phyloP scores from a whole-genome alignment of 2,113 vertebrate genomes.

The Chelonoidis abingdonii region DNA sequence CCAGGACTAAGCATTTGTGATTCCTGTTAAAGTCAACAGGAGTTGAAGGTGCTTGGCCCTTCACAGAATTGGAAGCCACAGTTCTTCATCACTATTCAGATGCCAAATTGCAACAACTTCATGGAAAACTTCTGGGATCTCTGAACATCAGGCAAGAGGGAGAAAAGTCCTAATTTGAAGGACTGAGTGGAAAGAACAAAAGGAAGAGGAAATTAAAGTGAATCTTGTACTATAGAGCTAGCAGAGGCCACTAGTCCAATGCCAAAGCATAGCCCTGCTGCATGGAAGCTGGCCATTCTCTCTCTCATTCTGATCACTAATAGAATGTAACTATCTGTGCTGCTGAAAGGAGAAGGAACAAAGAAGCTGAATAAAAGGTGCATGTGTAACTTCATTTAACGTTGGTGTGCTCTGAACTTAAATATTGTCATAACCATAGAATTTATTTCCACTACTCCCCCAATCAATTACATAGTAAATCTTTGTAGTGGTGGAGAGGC shows the following conservation, averaged over 20 bases:
- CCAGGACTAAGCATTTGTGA: background rate
- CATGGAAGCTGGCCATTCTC: background rate
- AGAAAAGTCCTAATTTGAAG: conserved; percentile 54
- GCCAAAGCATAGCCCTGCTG: conserved; percentile 45
- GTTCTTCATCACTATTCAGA: conserved; percentile 1
- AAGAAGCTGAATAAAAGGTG: conserved; percentile 32
- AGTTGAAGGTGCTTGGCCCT: background rate
- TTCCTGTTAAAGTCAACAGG: background rate
- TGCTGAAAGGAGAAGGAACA: conserved; percentile 50
- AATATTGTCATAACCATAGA: background rate
- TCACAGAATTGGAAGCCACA: background rate
- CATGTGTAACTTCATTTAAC: conserved; percentile 10
- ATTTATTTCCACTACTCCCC: background rate
- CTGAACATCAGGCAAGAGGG: background rate
- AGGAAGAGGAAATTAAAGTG: conserved; percentile 72
- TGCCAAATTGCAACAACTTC: background rate
- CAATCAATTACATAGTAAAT: background rate
- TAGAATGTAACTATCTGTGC: conserved; percentile 58
- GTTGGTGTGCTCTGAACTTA: background rate
- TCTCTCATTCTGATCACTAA: conserved; percentile 61
- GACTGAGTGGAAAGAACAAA: conserved; percentile 66
- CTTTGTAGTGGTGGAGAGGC: too few relatives aligned
- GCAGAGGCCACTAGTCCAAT: conserved; percentile 72
- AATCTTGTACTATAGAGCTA: conserved; percentile 71
- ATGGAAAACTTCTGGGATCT: conserved; percentile 33